Base-by-base conservation (phyloP, 2,113 vertebrate species). In the Myocastor coypus region DNA sequence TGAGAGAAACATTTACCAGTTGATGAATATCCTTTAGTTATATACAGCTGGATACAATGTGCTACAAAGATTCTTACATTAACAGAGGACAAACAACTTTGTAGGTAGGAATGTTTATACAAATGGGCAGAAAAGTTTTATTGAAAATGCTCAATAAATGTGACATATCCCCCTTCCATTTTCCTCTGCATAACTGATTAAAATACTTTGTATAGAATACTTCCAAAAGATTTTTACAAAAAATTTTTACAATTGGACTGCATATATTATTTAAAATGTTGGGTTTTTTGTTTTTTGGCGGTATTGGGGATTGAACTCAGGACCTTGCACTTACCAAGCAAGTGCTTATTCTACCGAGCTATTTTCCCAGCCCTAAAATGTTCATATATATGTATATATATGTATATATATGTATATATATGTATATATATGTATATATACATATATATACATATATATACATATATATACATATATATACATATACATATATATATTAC, bases 181-280 rank as follows among this genome's bases (percentile, higher is more conserved):
- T 26, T 80, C 80, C 63, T 61, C 73, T 69, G 10, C 66, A 81
- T 52, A 81, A 71, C 14, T 28, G 50, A 59, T 77, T 83, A 78
- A 90, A 90, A 13, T 37, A 71, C 80, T 82, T 59, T 77, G 57
- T 30, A 28, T 66, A 57, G 0, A 84, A 68, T 6, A 34, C 7
- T 85, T 84, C 11, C 37, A 84, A 90, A 84, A 68, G 11, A 32
- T 66, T 94, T 89, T 68, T 68, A 78, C 13, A 90, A 89, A 89
- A 68, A 64, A 40, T 90, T 68, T 87, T 89, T 46, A 66, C 83
- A 73, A 68, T 68, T 77, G 59, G 57, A n/a, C 69, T 66, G 81
- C 59, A 77, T 19, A 77, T 32, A 85, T 77, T 40, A 42, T 55
- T 94, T 66, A 91, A 52, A 91, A 68, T 59, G 46, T n/a, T n/a